Percentiles rank a stretch among this genome's conserved stretches.
phyloP scores from a whole-genome alignment of 2,888 invertebrate genomes.

The Pollenia labialis region DNA sequence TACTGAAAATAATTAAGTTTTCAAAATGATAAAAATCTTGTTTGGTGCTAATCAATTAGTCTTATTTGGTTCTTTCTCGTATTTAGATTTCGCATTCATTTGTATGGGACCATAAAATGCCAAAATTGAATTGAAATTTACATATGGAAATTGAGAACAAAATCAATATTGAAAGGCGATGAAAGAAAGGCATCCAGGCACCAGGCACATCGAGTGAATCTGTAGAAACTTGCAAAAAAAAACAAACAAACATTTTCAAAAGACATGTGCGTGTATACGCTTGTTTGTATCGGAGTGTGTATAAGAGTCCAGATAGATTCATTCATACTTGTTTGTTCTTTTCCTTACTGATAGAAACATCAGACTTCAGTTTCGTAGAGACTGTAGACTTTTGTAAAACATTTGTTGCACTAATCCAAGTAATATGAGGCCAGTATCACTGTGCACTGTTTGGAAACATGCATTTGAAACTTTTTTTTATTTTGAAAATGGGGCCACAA shows the following conservation, averaged over 20 bases:
- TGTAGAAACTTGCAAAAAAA: constrained; percentile 50
- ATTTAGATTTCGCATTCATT: constrained; percentile 68
- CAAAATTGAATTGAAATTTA: constrained; percentile 77
- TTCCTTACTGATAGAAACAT: constrained; percentile 71
- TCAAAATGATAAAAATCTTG: constrained; percentile 82
- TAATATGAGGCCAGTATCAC: constrained; percentile 55
- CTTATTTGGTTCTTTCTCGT: constrained; percentile 72
- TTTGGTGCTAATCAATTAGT: constrained; percentile 82
- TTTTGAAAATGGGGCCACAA: constrained; percentile 69
- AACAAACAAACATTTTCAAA: constrained; percentile 12
- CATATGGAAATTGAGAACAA: constrained; percentile 79
- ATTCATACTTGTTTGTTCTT: constrained; percentile 49
- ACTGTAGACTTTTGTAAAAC: constrained; percentile 33
- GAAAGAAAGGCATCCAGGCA: constrained; percentile 75
- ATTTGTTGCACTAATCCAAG: constrained; percentile 55
- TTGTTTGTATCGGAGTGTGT: constrained; percentile 27
- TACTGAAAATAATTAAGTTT: constrained; percentile 81
- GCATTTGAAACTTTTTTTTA: constrained; percentile 47
- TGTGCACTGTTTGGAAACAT: constrained; percentile 27
- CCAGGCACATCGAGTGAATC: constrained; percentile 36
- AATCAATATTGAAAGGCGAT: constrained; percentile 81
- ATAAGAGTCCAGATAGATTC: constrained; percentile 23
- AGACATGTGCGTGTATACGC: constrained; percentile 48
- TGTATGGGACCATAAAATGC: constrained; percentile 41
- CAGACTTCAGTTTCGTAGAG: constrained; percentile 50